Percentiles rank a stretch among this genome's conserved stretches.
phyloP scores from a whole-genome alignment of 2,113 vertebrate species.

The Ameiurus melas region DNA sequence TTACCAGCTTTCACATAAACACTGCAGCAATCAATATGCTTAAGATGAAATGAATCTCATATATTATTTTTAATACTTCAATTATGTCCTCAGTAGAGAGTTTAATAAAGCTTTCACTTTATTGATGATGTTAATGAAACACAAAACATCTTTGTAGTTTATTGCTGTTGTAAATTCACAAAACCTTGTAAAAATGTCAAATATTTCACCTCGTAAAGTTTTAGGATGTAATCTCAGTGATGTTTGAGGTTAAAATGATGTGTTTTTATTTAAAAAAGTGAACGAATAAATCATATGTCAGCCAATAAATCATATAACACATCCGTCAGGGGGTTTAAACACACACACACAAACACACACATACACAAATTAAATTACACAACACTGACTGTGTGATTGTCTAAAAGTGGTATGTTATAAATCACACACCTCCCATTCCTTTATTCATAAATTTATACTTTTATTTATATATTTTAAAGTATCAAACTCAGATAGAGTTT shows the following conservation, averaged over 20 bases:
- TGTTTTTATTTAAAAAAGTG: neutral
- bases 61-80: neutral
- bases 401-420: too few relatives aligned
- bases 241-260: neutral
- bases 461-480: neutral
- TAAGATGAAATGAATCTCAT: neutral
- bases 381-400: neutral
- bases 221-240: neutral
- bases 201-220: neutral
- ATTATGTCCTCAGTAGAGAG: neutral
- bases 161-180: neutral
- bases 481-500: neutral
- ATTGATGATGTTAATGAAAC: neutral
- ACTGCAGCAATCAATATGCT: neutral
- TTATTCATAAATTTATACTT: neutral
- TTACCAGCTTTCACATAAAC: neutral
- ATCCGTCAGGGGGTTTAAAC: neutral
- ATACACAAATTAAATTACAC: neutral
- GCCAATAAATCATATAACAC: neutral
- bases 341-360: neutral
- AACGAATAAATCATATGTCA: neutral
- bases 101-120: neutral
- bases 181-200: neutral
- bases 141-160: neutral
- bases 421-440: neutral